These are phyloP conservation scores for Tylochromis polylepis DNA, from an alignment of 2,113 vertebrate species.

Conservation along the genomic window DNA sequence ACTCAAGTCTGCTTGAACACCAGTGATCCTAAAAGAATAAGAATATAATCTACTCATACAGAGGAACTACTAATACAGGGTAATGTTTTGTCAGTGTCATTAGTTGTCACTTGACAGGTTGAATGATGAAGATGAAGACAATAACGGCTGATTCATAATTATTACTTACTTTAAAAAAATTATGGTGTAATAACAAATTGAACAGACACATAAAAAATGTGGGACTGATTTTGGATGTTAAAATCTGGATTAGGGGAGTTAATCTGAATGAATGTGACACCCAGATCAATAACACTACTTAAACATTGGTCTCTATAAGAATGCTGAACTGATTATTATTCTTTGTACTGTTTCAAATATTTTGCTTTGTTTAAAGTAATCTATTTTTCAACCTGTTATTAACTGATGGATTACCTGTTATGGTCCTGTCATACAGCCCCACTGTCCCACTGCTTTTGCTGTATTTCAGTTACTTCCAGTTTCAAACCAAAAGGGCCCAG, in stretches of 20 bases:
- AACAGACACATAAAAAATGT: neutral
- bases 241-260: neutral
- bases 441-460: neutral
- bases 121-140: neutral
- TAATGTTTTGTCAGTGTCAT: neutral
- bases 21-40: neutral
- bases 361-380: neutral
- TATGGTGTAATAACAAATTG: neutral
- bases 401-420: neutral
- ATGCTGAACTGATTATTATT: neutral
- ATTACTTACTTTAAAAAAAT: neutral
- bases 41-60: neutral
- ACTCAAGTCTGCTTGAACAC: neutral
- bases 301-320: neutral
- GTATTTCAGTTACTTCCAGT: slow-evolving; percentile 10
- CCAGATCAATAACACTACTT: neutral
- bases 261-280: neutral
- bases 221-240: neutral
- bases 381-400: neutral
- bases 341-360: neutral
- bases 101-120: neutral
- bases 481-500: slow-evolving; percentile 21
- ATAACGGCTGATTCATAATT: neutral
- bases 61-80: neutral
- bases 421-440: neutral